Evolutionary conservation across 2,113 vertebrate species (phyloP), one percentile per base, ranked within the genome.

Genomic region (Phaetusa simplex): DNA sequence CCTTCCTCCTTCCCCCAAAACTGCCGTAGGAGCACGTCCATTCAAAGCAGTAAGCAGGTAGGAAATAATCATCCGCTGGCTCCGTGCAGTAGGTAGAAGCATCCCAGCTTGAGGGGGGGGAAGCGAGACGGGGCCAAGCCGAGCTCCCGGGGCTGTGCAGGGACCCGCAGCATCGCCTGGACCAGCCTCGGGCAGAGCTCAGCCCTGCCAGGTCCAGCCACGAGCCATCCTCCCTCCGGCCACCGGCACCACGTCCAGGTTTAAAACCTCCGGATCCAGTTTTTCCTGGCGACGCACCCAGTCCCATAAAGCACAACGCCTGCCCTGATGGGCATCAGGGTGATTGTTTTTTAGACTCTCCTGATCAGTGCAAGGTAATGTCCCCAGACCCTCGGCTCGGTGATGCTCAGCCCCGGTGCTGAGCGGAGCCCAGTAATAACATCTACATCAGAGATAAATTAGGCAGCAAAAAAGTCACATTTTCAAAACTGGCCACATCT

Each of bases 321-420:
- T 47, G 62, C 19, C 23, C 62, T 36, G 76, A 30, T 9, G 49
- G 34, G 21, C 21, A 58, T 1, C 36, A 0, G 45, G 56, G 12
- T 19, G 43, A 32, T 47, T 76, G 89, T 45, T 42, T 22, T 8
- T 34, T 4, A 56, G 17, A 5, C 34, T 66, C 70, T 70, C 78
- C 92, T 12, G 24, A 34, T 2, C 38, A 12, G 58, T 26, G 0
- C 0, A 9, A 20, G 12, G 34, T 7, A 45, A 15, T 5, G 34
- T 26, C 20, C 2, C 5, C 34, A 22, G 34, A 8, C 2, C 6
- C 43, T 69, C 61, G 10, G 84, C 56, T 43, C 1, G 0, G 23
- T 14, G 66, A 36, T 27, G 53, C 59, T 67, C 59, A 56, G 71
- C 62, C 56, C 30, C 43, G 47, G 2, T 0, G 5, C 55, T 26